Evolutionary conservation across 2,113 vertebrate species (phyloP), one percentile per base, ranked within the genome.

Genomic region (Morone saxatilis): DNA sequence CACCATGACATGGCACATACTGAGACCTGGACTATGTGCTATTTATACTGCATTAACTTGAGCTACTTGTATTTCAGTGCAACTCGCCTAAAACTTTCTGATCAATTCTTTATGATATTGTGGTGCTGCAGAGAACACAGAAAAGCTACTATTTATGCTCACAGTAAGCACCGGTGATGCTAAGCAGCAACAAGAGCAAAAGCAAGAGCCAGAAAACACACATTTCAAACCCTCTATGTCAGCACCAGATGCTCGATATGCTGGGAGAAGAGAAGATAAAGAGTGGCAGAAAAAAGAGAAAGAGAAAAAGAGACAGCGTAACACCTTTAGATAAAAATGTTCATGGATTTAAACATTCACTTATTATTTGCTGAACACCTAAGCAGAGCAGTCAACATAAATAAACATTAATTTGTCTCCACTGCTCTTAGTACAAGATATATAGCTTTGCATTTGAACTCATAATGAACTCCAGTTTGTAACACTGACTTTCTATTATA

Each of bases 151-250:
- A 40, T 84, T 80, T 54, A 56, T 59, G 59, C 74, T 51, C 57
- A 78, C 66, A 81, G n/a, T 11, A 70, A 89, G 86, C 71, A n/a
- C 17, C 41, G 67, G 65, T n/a, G 41, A 77, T 83, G 78, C 78
- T 88, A 88, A 91, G 90, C 85, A 85, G 84, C 82, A 69, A 80
- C 60, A 80, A 76, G 70, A 89, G 86, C 86, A 83, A 86, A 90
- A 92, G 86, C 84, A 72, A 86, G 43, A 85, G 68, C 63, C 78
- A 89, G 81, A 84, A 85, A 92, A 96, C 95, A 94, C 93, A 96
- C 95, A 85, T 96, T 95, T 95, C 94, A 96, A 95, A 96, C 93
- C 95, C 88, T 93, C 90, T 54, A 95, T 91, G 79, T 95, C 95
- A 75, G 90, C 90, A 65, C 86, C 92, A 71, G 94, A 22, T 0